phyloP scores from a whole-genome alignment of 2,797 vertebrate species.

The Anabas testudineus region DNA sequence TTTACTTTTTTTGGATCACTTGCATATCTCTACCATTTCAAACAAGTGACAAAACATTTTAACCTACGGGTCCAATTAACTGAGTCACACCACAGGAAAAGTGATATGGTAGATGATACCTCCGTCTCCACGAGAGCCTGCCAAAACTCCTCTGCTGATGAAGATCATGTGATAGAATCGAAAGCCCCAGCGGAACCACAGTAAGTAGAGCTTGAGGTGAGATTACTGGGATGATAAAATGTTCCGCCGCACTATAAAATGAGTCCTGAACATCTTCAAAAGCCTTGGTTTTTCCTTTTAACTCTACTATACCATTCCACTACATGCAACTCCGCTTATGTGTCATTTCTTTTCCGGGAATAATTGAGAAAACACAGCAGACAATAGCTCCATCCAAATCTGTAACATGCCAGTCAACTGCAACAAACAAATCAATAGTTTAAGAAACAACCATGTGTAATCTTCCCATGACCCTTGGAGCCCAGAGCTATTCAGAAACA shows the following conservation, averaged over 20 bases:
- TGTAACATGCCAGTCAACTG: conserved; percentile 3
- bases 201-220: neutral
- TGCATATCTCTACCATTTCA: no score
- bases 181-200: neutral
- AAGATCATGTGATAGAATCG: neutral
- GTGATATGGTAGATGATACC: no score
- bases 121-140: no score
- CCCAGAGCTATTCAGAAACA: conserved; percentile 34
- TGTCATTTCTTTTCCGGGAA: conserved; percentile 1
- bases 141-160: neutral
- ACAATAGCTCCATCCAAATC: conserved; percentile 5
- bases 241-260: neutral
- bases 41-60: neutral
- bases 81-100: neutral
- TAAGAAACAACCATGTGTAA: conserved; percentile 62
- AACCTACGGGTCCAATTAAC: neutral
- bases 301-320: conserved; percentile 1
- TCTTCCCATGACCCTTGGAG: conserved; percentile 75
- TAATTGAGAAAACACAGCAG: conserved; percentile 8
- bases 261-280: neutral
- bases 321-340: neutral
- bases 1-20: neutral
- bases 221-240: conserved; percentile 4
- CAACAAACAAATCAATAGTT: conserved; percentile 38
- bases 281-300: conserved; percentile 2